Conservation (phyloP, 2,797 vertebrate genomes). For the Limosa lapponica region DNA sequence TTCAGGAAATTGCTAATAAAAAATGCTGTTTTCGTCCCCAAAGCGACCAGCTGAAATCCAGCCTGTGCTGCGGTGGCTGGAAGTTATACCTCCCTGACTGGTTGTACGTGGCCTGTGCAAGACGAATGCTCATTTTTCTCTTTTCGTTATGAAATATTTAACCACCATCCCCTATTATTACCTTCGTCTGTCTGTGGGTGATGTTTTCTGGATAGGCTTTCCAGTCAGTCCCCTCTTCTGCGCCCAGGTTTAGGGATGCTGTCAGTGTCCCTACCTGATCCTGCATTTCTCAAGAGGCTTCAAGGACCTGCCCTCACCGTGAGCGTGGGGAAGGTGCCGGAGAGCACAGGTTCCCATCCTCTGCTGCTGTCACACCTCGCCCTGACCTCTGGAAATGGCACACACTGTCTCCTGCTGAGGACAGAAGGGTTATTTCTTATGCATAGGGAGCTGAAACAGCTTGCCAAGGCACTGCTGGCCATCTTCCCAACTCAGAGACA, state of each 20-base stretch:
- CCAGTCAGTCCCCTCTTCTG: accelerated
- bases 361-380: background rate
- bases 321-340: background rate
- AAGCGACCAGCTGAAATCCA: background rate
- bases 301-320: background rate
- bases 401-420: background rate
- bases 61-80: background rate
- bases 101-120: accelerated
- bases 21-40: background rate
- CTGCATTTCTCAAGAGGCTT: background rate
- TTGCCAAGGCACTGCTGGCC: background rate
- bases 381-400: background rate
- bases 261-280: background rate
- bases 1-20: slow-evolving; percentile 13
- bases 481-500: background rate
- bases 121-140: background rate
- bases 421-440: background rate
- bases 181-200: background rate
- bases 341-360: background rate
- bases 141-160: background rate
- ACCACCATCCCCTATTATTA: background rate
- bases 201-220: background rate
- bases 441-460: background rate
- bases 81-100: background rate
- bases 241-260: background rate